Evolutionary conservation across 2,113 vertebrate genomes (phyloP), one percentile per base, ranked within the genome.

Genomic region (Phasianus colchicus): DNA sequence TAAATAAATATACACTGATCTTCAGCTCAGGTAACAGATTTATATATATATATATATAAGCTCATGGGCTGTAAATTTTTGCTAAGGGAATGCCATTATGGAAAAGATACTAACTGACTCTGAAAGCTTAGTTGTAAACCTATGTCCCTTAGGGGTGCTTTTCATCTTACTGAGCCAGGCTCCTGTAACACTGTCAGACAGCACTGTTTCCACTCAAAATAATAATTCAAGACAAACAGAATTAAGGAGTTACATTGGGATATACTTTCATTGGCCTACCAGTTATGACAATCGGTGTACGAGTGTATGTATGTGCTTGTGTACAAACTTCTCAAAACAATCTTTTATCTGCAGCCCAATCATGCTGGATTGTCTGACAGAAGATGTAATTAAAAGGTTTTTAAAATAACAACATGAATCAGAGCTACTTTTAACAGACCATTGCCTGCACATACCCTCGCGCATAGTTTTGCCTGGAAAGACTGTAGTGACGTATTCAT

Each of bases 61-160:
- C 34, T 91, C 47, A 16, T 38, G 40, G 69, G 78, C 86, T 83
- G 50, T 25, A 80, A 29, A 29, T 54, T 80, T 66, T 82, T 76
- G 54, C 74, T 69, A 78, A 36, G 73, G 70, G 90, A 95, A 90
- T 79, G 71, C 78, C 74, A 80, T 80, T 91, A 79, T 10, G 25
- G 29, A 42, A 76, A 83, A 92, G 87, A 94, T 25, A 17, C 64
- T 85, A 95, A 95, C 74, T 45, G 75, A 67, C 47, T 95, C 76
- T 61, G 83, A 96, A 94, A 87, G 81, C 89, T 87, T 63, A 58
- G 45, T n/a, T 76, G 71, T 64, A 93, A 96, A 86, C 38, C 22
- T 61, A 29, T n/a, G 64, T 38, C 78, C 60, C 89, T 54, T 27
- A 52, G 78, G 71, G 82, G 63, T 58, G n/a, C 36, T 91, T 86